Percentiles rank a stretch among this genome's conserved stretches.
phyloP scores from a whole-genome alignment of 2,797 vertebrate genomes.

The Lycodopsis pacificus region DNA sequence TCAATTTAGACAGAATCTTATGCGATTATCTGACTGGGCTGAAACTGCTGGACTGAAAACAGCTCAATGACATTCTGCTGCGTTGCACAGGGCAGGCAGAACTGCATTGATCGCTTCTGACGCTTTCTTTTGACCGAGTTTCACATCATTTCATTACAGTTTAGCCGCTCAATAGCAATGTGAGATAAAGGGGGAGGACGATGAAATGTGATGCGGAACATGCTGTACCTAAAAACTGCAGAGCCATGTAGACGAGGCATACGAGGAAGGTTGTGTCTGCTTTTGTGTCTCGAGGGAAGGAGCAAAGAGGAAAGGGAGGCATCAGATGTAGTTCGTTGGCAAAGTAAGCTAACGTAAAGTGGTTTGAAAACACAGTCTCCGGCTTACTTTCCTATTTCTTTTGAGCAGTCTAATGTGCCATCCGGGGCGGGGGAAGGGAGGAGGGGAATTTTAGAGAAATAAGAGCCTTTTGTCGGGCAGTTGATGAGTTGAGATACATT shows the following conservation, averaged over 20 bases:
- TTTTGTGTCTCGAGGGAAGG: slow-evolving; percentile 11
- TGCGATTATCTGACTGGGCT: slow-evolving; percentile 70
- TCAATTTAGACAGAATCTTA: slow-evolving; percentile 57
- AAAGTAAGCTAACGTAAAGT: background rate
- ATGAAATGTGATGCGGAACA: slow-evolving; percentile 51
- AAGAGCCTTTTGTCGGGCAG: background rate
- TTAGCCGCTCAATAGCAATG: slow-evolving; percentile 56
- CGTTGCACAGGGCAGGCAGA: slow-evolving; percentile 55
- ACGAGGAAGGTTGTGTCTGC: slow-evolving; percentile 12
- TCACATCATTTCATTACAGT: slow-evolving; percentile 69
- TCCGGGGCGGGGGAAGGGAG: background rate
- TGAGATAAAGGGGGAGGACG: slow-evolving; percentile 35
- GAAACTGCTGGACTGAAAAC: slow-evolving; percentile 62
- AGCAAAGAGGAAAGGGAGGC: background rate
- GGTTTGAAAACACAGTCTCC: background rate
- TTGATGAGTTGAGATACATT: background rate
- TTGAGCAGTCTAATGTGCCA: background rate
- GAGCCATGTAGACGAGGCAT: slow-evolving; percentile 19
- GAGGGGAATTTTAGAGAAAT: background rate
- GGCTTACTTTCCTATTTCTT: background rate
- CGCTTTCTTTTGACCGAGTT: slow-evolving; percentile 51
- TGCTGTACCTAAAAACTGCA: slow-evolving; percentile 50
- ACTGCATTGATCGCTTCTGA: slow-evolving; percentile 65
- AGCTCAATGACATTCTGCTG: slow-evolving; percentile 71
- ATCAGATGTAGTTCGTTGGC: background rate